A percentile compares a stretch with the other conserved stretches of the same genome.
phyloP scores from a whole-genome alignment of 2,888 invertebrate genomes.

The Bimastos eiseni region DNA sequence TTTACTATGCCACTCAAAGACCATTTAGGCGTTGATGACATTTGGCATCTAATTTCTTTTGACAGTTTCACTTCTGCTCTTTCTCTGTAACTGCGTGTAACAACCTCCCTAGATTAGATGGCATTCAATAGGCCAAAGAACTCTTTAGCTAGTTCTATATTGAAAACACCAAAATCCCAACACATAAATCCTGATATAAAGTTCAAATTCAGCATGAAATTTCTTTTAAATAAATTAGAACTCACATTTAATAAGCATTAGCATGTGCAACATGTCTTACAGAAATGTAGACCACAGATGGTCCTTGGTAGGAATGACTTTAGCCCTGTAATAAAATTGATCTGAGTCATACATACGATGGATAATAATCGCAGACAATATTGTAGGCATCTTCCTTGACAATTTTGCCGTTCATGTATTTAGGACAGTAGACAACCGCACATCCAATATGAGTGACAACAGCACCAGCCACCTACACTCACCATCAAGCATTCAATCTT shows the following conservation, averaged over 20 bases:
- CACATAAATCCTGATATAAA: neutral
- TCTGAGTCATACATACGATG: neutral
- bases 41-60: no score
- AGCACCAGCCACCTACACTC: neutral
- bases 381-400: neutral
- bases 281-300: neutral
- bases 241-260: neutral
- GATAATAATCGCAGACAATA: neutral
- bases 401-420: neutral
- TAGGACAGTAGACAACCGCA: constrained; percentile 3
- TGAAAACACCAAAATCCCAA: no score
- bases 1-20: no score
- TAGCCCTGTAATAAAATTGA: neutral
- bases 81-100: no score
- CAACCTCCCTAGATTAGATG: no score
- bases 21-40: no score
- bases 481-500: neutral
- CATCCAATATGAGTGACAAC: neutral
- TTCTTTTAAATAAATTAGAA: neutral
- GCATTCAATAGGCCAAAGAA: neutral
- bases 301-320: neutral
- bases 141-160: no score
- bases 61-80: neutral
- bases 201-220: neutral
- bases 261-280: neutral